phyloP scores from a whole-genome alignment of 2,113 vertebrate species.

The Thunnus thynnus region DNA sequence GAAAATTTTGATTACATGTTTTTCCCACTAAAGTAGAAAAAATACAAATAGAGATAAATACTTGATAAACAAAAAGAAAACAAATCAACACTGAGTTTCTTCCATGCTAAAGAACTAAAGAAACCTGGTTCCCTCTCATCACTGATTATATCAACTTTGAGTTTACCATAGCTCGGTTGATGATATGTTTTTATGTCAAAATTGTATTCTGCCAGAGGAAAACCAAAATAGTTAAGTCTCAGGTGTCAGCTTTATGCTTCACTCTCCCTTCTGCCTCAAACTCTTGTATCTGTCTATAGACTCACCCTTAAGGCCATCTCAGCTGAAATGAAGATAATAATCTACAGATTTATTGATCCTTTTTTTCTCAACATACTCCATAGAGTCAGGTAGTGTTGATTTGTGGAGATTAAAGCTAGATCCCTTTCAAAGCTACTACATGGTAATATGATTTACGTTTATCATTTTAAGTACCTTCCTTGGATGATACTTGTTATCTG shows the following conservation, averaged over 20 bases:
- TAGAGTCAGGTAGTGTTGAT: slow-evolving; percentile 33
- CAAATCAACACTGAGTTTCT: too few relatives aligned
- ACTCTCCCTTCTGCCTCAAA: slow-evolving; percentile 13
- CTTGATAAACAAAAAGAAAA: neutral
- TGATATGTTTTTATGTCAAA: slow-evolving; percentile 1
- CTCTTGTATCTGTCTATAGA: slow-evolving; percentile 38
- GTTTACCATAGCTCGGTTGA: neutral
- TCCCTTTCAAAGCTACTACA: slow-evolving; percentile 20
- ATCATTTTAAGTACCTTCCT: slow-evolving; percentile 39
- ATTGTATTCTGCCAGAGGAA: slow-evolving; percentile 27
- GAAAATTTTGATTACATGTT: too few relatives aligned
- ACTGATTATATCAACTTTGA: neutral
- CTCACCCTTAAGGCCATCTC: slow-evolving; percentile 26
- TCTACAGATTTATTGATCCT: slow-evolving; percentile 50
- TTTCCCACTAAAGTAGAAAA: neutral
- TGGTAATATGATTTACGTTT: slow-evolving; percentile 36
- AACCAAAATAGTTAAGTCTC: slow-evolving; percentile 2
- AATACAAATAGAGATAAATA: neutral
- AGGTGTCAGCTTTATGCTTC: slow-evolving; percentile 7
- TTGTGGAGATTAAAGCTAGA: slow-evolving; percentile 28
- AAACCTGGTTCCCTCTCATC: neutral
- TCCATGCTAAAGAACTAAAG: neutral
- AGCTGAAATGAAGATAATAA: slow-evolving; percentile 36
- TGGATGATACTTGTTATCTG: slow-evolving; percentile 18
- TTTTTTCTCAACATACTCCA: slow-evolving; percentile 15